Conservation (phyloP, 2,888 invertebrate species). For the Eristalis intricaria region DNA sequence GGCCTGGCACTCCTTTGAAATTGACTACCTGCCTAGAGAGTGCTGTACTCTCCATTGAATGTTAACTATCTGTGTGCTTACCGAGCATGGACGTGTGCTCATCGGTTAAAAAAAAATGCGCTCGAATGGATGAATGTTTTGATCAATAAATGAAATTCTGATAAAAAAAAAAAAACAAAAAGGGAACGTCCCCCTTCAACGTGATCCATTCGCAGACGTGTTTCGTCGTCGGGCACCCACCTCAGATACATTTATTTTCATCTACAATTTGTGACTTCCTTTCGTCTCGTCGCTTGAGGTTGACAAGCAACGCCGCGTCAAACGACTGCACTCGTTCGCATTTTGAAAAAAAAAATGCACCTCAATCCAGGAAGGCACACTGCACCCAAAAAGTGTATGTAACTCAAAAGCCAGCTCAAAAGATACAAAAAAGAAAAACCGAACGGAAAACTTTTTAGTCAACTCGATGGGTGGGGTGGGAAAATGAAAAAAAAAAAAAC, state of each 20-base stretch:
- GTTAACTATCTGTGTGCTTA: not conserved
- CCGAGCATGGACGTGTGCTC: not conserved
- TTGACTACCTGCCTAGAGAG: not conserved
- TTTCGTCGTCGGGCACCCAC: not conserved
- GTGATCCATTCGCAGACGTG: not conserved
- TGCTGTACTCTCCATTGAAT: not conserved
- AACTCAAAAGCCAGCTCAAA: not conserved
- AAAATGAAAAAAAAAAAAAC: not conserved
- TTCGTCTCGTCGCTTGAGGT: not conserved
- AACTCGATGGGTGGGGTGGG: not conserved
- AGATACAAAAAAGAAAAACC: not conserved
- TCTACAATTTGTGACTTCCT: not conserved
- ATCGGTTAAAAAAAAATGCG: conserved; percentile 29
- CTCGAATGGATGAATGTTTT: conserved; percentile 20
- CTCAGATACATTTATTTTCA: not conserved
- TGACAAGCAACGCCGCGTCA: not conserved
- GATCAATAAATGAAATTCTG: not conserved
- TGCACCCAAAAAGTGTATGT: not conserved
- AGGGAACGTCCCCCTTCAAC: not conserved
- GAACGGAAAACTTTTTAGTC: not conserved
- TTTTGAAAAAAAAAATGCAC: not conserved
- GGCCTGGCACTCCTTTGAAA: not conserved
- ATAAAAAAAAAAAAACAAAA: not conserved
- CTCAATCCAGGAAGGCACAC: not conserved
- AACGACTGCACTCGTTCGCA: not conserved